Base-by-base conservation (phyloP, 1,140 invertebrate species). In the Brachionus calyciflorus region DNA sequence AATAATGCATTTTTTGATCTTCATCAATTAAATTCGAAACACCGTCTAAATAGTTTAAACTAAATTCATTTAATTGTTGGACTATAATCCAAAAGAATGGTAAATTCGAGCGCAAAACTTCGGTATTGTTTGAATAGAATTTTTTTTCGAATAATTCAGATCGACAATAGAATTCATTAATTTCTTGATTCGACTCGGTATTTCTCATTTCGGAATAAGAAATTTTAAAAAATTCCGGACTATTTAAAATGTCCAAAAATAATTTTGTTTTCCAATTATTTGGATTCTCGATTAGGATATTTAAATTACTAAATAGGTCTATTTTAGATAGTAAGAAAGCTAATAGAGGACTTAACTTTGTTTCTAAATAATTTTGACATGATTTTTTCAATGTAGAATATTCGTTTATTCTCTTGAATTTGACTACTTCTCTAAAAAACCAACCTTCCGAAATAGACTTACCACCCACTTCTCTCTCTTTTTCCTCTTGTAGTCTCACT, bases 41-140 rank as follows among this genome's bases (percentile, higher is more conserved):
- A 14, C 37, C n/a, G 40, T 41, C 40, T 7, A 51, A 19, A 33
- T 51, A 73, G 28, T 26, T 55, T 33, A 17, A 46, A 21, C 44
- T 19, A 37, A 73, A 37, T n/a, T 48, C 17, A n/a, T 73, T 55
- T 9, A 73, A 73, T 19, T 73, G 44, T 12, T 73, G 4, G 1
- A 51, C 28, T 3, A 73, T 51, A 4, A 53, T 26, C 69, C 69
- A 73, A 73, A 51, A 41, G 40, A 73, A 73, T 73, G 69, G 69
- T 12, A 73, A 40, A 2, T 10, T 51, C 12, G 69, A 37, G n/a
- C 19, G 24, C 12, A 49, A 37, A 26, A 10, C 9, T n/a, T 49
- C 6, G 12, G 17, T 24, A 3, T 33, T 10, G 19, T 73, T n/a
- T 2, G 46, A 55, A 19, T 51, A 51, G 19, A 24, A 51, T 12